phyloP scores from a whole-genome alignment of 2,113 vertebrate genomes.

The Thermophis baileyi region DNA sequence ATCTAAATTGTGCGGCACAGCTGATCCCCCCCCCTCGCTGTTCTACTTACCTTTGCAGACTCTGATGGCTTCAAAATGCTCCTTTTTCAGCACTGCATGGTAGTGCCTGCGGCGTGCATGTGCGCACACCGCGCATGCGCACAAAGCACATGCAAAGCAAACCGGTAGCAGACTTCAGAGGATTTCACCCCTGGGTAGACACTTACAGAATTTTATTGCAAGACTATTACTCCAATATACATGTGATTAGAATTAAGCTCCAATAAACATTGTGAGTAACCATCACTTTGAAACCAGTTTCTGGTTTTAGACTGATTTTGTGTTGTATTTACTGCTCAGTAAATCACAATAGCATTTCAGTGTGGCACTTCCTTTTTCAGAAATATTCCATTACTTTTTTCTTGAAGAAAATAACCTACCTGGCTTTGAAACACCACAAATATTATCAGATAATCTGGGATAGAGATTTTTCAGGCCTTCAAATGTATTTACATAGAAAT shows the following conservation, averaged over 20 bases:
- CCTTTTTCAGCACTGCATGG: too few relatives aligned
- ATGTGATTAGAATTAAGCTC: neutral
- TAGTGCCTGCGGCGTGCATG: too few relatives aligned
- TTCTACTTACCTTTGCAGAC: too few relatives aligned
- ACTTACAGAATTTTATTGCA: neutral
- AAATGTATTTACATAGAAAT: conserved; percentile 66
- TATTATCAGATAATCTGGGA: conserved; percentile 48
- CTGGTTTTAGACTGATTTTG: neutral
- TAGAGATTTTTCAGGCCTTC: conserved; percentile 58
- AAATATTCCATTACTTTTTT: neutral
- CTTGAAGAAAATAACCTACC: conserved; percentile 40
- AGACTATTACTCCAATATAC: neutral
- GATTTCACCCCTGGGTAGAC: neutral
- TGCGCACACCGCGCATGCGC: too few relatives aligned
- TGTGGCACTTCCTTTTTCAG: neutral
- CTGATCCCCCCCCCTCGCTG: too few relatives aligned
- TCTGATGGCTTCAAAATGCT: too few relatives aligned
- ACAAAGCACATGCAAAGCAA: too few relatives aligned
- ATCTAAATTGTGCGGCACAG: too few relatives aligned
- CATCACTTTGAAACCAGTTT: neutral
- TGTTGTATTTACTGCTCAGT: neutral
- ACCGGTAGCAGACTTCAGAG: too few relatives aligned
- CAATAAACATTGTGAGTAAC: neutral
- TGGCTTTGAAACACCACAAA: conserved; percentile 61
- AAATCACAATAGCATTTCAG: neutral